phyloP scores from a whole-genome alignment of 2,797 vertebrate species.

The Alcedo quadribrachys region DNA sequence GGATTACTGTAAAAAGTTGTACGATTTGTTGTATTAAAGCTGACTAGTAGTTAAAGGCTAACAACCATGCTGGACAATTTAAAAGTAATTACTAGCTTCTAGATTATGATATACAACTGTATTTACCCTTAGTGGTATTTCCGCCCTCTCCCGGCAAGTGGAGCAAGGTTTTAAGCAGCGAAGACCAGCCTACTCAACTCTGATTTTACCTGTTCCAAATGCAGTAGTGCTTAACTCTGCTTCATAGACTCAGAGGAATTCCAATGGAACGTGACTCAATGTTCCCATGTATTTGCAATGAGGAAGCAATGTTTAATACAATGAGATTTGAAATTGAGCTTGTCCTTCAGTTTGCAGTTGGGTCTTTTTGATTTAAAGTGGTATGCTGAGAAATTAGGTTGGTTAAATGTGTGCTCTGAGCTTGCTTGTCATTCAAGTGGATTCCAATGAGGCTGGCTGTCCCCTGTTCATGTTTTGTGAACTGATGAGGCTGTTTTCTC shows the following conservation, averaged over 20 bases:
- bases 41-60: neutral
- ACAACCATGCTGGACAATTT: neutral
- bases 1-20: neutral
- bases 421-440: neutral
- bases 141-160: neutral
- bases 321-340: neutral
- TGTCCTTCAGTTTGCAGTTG: neutral
- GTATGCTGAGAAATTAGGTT: neutral
- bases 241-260: slow-evolving; percentile 4
- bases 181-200: neutral
- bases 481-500: neutral
- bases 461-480: neutral
- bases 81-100: neutral
- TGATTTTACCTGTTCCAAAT: neutral
- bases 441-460: rapidly evolving
- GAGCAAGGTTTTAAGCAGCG: neutral
- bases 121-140: neutral
- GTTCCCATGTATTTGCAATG: slow-evolving; percentile 33
- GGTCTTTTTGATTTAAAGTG: neutral
- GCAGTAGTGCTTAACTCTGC: neutral
- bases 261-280: slow-evolving; percentile 8
- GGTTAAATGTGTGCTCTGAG: neutral
- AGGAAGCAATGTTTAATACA: slow-evolving; percentile 14
- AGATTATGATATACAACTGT: neutral
- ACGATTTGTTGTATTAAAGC: neutral